Conservation (phyloP, 1,140 invertebrate genomes). For the Aphidius ervi region DNA sequence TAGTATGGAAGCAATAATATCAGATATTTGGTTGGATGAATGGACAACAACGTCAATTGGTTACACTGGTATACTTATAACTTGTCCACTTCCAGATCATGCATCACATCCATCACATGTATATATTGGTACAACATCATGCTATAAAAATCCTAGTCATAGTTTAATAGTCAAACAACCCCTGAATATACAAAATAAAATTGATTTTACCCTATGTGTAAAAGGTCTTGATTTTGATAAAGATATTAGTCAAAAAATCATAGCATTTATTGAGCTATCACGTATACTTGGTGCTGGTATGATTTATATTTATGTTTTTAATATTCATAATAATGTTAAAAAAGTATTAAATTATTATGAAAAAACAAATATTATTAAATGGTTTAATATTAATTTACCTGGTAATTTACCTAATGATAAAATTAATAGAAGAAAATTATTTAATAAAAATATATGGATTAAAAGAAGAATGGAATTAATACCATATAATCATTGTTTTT, state of each 20-base stretch:
- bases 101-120: slow-evolving; percentile 30
- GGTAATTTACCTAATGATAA: slow-evolving; percentile 49
- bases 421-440: slow-evolving; percentile 36
- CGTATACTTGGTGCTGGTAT: slow-evolving; percentile 62
- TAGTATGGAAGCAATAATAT: slow-evolving; percentile 44
- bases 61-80: slow-evolving; percentile 44
- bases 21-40: slow-evolving; percentile 46
- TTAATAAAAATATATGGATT: slow-evolving; percentile 61
- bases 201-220: slow-evolving; percentile 63
- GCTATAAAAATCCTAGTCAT: slow-evolving; percentile 47
- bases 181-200: neutral
- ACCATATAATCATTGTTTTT: slow-evolving; percentile 72
- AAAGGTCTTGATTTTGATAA: slow-evolving; percentile 66
- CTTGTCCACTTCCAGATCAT: slow-evolving; percentile 38
- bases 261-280: slow-evolving; percentile 68
- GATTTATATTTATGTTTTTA: slow-evolving; percentile 63
- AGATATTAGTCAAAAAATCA: slow-evolving; percentile 59
- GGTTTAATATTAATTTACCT: slow-evolving; percentile 57
- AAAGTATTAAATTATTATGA: slow-evolving; percentile 58
- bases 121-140: slow-evolving; percentile 36
- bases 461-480: slow-evolving; percentile 67
- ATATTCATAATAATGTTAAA: slow-evolving; percentile 54
- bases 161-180: slow-evolving; percentile 36
- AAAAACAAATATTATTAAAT: slow-evolving; percentile 50
- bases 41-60: slow-evolving; percentile 38